Evolutionary conservation across 2,113 vertebrate genomes (phyloP).

Genomic region (Nansenia antarctica): DNA sequence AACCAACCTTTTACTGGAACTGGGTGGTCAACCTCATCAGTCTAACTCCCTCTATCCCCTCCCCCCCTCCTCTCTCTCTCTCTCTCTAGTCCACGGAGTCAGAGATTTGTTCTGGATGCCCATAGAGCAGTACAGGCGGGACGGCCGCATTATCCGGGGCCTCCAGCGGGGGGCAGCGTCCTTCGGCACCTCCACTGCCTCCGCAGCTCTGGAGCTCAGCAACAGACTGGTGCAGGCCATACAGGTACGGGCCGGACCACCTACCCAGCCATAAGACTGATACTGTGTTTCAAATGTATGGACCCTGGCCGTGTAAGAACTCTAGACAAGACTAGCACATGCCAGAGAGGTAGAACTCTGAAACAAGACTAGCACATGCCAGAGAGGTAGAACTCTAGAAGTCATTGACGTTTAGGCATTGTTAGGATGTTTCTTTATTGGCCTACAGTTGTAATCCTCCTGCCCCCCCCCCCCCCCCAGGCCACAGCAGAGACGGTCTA

Average conservation of each 20-base stretch:
- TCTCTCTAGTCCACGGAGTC: conserved; percentile 84
- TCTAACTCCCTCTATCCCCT: not conserved
- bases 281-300: not conserved
- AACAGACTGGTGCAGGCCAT: conserved; percentile 92
- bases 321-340: not conserved
- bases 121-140: conserved; percentile 91
- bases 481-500: conserved; percentile 92
- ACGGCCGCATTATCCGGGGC: conserved; percentile 90
- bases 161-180: conserved; percentile 91
- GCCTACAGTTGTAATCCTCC: not conserved
- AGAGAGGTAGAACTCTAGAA: not conserved
- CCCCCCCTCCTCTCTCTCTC: not conserved
- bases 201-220: conserved; percentile 88
- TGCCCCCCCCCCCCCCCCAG: conserved; percentile 51
- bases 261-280: not conserved
- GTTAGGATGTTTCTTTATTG: not conserved
- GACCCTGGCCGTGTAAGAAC: not conserved
- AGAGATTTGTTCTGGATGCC: conserved; percentile 92
- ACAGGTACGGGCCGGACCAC: conserved; percentile 77
- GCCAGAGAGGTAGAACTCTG: not conserved
- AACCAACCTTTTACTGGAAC: not conserved
- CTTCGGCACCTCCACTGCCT: conserved; percentile 89
- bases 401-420: not conserved
- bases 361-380: not conserved
- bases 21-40: not conserved